These are phyloP conservation scores for Diprion similis DNA, from an alignment of 1,140 invertebrate genomes.

Conservation along the genomic window DNA sequence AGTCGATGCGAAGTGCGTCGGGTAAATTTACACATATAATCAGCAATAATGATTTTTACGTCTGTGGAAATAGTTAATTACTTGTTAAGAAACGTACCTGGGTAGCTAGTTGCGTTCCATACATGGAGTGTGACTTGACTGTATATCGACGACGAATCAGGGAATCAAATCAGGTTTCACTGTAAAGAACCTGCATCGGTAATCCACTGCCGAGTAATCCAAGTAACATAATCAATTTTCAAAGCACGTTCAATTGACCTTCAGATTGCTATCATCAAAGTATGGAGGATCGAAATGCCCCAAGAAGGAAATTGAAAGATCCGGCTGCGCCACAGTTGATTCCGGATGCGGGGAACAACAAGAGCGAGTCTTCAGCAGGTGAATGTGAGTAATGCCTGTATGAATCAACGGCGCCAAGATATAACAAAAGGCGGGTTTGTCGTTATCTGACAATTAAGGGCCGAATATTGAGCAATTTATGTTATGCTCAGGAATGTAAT, in stretches of 20 bases:
- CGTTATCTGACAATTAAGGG: too few relatives aligned
- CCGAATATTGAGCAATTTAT: too few relatives aligned
- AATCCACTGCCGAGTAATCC: conserved; percentile 4
- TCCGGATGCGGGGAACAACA: background rate
- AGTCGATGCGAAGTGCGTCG: too few relatives aligned
- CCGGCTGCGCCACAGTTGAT: background rate
- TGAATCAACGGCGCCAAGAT: too few relatives aligned
- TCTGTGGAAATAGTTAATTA: too few relatives aligned
- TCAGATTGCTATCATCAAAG: conserved; percentile 1
- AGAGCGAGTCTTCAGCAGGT: background rate
- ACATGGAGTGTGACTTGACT: too few relatives aligned
- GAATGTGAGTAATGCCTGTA: background rate
- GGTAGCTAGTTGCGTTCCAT: too few relatives aligned
- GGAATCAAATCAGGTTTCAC: background rate
- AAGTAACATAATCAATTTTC: background rate
- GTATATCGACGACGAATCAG: background rate
- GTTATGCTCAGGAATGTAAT: too few relatives aligned
- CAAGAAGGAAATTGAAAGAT: background rate
- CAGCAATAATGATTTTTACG: too few relatives aligned
- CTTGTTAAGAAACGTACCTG: too few relatives aligned
- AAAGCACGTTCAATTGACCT: background rate
- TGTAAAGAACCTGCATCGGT: background rate
- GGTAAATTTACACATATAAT: too few relatives aligned
- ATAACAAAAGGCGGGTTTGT: too few relatives aligned
- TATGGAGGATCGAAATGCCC: background rate